Percentiles rank a stretch among this genome's conserved stretches.
Evolutionary conservation across 2,797 vertebrate genomes (phyloP).

Genomic region (Anabacerthia variegaticeps): DNA sequence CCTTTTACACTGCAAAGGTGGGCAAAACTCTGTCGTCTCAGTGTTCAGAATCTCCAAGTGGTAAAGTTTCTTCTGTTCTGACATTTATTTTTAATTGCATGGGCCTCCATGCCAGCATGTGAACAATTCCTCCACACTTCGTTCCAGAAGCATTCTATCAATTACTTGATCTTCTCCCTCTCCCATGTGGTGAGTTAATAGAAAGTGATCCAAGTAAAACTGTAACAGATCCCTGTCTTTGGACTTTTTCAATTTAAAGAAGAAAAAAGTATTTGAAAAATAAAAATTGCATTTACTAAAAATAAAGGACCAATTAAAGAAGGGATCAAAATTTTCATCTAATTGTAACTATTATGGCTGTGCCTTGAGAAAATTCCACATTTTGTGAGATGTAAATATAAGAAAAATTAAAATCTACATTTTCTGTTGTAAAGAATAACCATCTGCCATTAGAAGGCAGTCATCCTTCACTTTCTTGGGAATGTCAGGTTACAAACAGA

Average conservation of each 20-base stretch:
- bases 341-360: neutral
- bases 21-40: neutral
- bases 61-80: neutral
- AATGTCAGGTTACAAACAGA: neutral
- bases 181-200: neutral
- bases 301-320: neutral
- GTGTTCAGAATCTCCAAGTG: neutral
- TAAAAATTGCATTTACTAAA: neutral
- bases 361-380: neutral
- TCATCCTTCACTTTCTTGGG: neutral
- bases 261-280: neutral
- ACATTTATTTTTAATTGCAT: neutral
- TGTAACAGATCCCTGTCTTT: neutral
- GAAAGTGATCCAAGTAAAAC: neutral
- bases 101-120: neutral
- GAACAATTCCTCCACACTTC: neutral
- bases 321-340: neutral
- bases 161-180: neutral
- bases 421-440: neutral
- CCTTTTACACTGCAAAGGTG: neutral
- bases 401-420: neutral
- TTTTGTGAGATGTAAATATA: constrained; percentile 2
- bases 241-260: neutral
- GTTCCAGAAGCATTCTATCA: neutral
- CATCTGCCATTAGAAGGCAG: neutral